phyloP scores from a whole-genome alignment of 1,140 invertebrate species.

The Plectus sambesii region DNA sequence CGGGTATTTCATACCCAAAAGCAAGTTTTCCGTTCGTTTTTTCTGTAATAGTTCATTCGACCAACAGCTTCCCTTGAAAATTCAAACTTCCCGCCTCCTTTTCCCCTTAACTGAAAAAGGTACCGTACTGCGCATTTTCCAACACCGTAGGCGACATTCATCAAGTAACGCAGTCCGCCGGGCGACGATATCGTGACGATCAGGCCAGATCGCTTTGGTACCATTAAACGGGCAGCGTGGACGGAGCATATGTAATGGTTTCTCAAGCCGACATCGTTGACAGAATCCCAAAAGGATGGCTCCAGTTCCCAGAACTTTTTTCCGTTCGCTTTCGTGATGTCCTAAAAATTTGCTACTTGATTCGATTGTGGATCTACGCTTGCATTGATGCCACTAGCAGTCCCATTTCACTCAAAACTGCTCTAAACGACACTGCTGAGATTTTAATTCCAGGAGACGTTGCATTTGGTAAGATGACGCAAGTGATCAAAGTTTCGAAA shows the following conservation, averaged over 20 bases:
- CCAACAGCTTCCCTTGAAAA: too few species aligned
- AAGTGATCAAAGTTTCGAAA: constrained; percentile 7
- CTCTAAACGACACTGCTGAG: too few species aligned
- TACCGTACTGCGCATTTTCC: constrained; percentile 48
- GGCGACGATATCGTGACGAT: constrained; percentile 48
- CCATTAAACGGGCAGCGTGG: constrained; percentile 23
- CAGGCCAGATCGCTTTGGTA: constrained; percentile 31
- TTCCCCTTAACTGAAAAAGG: too few species aligned
- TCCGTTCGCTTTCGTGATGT: constrained; percentile 29
- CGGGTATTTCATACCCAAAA: too few species aligned
- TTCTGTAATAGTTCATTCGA: too few species aligned
- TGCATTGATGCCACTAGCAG: too few species aligned
- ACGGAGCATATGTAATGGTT: constrained; percentile 23
- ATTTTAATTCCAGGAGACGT: too few species aligned
- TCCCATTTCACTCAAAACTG: too few species aligned
- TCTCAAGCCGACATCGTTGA: constrained; percentile 22
- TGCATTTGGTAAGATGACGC: constrained; percentile 26
- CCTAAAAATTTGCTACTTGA: too few species aligned
- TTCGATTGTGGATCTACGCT: too few species aligned
- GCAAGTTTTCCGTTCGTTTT: too few species aligned
- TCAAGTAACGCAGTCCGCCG: constrained; percentile 47
- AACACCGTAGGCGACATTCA: constrained; percentile 48
- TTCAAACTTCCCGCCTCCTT: too few species aligned
- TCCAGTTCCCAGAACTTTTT: constrained; percentile 44
- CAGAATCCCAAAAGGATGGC: constrained; percentile 12